Evolutionary conservation across 2,113 vertebrate species (phyloP), one percentile per base, ranked within the genome.

Genomic region (Bubo bubo): DNA sequence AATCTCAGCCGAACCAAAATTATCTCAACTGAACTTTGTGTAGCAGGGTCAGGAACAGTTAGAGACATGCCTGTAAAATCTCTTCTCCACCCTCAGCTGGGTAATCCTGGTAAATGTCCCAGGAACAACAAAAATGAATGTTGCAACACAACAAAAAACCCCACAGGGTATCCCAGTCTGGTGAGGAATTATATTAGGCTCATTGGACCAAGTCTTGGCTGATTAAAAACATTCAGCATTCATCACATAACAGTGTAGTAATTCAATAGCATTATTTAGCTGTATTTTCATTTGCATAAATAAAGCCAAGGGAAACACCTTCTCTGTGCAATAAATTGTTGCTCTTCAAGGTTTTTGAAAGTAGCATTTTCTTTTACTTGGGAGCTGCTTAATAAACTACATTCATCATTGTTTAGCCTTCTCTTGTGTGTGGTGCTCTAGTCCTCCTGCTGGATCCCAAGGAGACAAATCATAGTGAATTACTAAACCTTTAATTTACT

Each of bases 401-500:
- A 95, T 94, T 84, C 83, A 92, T 96, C 84, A 68, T 83, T 86
- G 91, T 97, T 94, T 45, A 56, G 80, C 72, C 52, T 85, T 85
- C 68, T 86, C 89, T 93, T 74, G 41, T 76, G 53, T 45, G 28
- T 72, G 41, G 60, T 79, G 34, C 74, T 90, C 71, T 88, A 66
- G 92, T 84, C 80, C 72, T 96, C 55, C 94, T 60, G 32, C 87
- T 91, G 74, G 63, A 95, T 97, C 95, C 93, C 95, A 89, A 8
- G 88, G 95, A 96, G 96, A 89, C 75, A 94, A 88, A 92, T 93
- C 67, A 86, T 39, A 92, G 62, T 75, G 91, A 83, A 95, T 96
- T 96, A 97, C 96, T 94, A 96, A 90, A 95, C 45, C 74, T 91
- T 88, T 93, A 91, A 94, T 93, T 95, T 84, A 91, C 49, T 93